Evolutionary conservation across 2,113 vertebrate species (phyloP).

Genomic region (Bos taurus): ARS-UCD2.0 NC_037350.1:20477501-20478000

Average conservation of each 20-base stretch:
- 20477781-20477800: background rate
- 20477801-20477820: background rate
- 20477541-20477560: background rate
- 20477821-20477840: background rate
- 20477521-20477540: background rate
- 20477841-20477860: background rate
- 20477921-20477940: background rate
- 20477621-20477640: background rate
- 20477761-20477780: background rate
- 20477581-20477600: background rate
- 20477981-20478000: background rate
- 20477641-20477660: background rate
- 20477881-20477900: background rate
- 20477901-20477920: background rate
- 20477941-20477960: background rate
- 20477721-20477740: background rate
- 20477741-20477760: background rate
- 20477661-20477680: background rate
- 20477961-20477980: background rate
- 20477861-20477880: background rate
- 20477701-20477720: background rate
- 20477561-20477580: background rate
- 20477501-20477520: background rate
- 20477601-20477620: background rate
- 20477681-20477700: background rate